Base-by-base conservation (phyloP, 2,797 vertebrate genomes). In the Tragelaphus oryx region DNA sequence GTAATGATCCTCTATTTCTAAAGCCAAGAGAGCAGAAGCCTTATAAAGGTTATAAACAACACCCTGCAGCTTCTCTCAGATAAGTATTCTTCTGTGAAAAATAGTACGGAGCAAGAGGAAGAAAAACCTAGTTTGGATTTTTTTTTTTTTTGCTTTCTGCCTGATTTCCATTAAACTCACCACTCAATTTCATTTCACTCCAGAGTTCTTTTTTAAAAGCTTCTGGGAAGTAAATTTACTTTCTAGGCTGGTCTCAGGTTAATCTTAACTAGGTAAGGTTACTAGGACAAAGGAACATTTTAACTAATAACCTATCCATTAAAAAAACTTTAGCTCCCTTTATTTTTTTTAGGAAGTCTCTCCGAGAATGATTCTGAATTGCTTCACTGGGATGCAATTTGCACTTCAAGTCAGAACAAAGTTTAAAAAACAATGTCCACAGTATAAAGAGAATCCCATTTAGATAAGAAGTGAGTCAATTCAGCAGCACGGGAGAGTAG, bases 201-300 rank as follows among this genome's bases (percentile, higher is more conserved):
- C 65, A 80, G 59, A 92, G 65, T 92, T 85, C 62, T 75, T 82
- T 79, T 97, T 89, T 96, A 95, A 97, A 97, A 97, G 89, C 83
- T 95, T 96, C 94, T 93, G 88, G 57, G 87, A 97, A 96, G 89
- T 90, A 60, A 93, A 87, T 95, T 81, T 94, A 55, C 79, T 75
- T 91, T 96, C 59, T 78, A 83, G 37, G 65, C 75, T 81, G 65
- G 24, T 94, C 74, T 96, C 57, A 57, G 41, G 59, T 88, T 97
- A 92, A 96, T 96, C 81, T 91, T 93, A 68, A 94, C 85, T 71
- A 93, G 93, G 84, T 95, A 95, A 88, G 94, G 92, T 94, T 95
- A 95, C 59, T 59, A 24, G 86, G 93, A 97, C 88, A 97, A 97
- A 96, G 88, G 71, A 87, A 84, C 71, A 89, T 96, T 93, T 95